These are phyloP conservation scores for Drosophila quinaria DNA, from an alignment of 2,888 invertebrate genomes.

Conservation along the genomic window DNA sequence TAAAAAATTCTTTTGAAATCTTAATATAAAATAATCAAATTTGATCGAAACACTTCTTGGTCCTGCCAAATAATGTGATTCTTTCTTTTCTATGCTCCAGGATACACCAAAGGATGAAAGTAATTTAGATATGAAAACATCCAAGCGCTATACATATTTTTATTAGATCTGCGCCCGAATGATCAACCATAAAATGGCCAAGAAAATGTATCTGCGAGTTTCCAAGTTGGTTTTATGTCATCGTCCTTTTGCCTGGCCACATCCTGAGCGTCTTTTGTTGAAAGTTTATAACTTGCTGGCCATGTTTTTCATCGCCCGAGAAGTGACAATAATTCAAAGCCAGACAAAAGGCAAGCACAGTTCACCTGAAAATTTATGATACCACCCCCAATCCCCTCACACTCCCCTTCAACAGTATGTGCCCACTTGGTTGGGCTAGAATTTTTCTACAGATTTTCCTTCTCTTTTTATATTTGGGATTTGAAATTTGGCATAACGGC, in stretches of 20 bases:
- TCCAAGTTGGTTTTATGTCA: slow-evolving; percentile 29
- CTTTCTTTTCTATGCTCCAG: not conserved
- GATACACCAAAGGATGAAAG: slow-evolving; percentile 58
- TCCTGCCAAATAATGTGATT: not conserved
- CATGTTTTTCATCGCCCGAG: slow-evolving; percentile 39
- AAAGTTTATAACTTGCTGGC: slow-evolving; percentile 56
- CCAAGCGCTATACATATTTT: slow-evolving; percentile 64
- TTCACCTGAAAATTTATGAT: slow-evolving; percentile 76
- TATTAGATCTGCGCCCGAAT: slow-evolving; percentile 43
- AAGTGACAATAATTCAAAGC: slow-evolving; percentile 76
- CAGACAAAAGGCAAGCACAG: slow-evolving; percentile 66
- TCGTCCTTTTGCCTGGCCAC: slow-evolving; percentile 24
- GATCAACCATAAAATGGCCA: slow-evolving; percentile 50
- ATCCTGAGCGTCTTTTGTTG: slow-evolving; percentile 52
- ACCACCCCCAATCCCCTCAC: slow-evolving; percentile 12
- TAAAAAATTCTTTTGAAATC: not conserved
- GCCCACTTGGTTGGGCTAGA: slow-evolving; percentile 19
- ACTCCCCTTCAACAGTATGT: slow-evolving; percentile 6
- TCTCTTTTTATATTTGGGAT: slow-evolving; percentile 12
- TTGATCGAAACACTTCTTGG: not conserved
- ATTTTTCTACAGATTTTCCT: slow-evolving; percentile 26
- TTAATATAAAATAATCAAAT: not conserved
- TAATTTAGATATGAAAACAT: slow-evolving; percentile 71
- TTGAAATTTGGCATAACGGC: slow-evolving; percentile 46
- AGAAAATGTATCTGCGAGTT: slow-evolving; percentile 1